phyloP scores from a whole-genome alignment of 1,140 invertebrate species.

The Ostrea denselamellosa region DNA sequence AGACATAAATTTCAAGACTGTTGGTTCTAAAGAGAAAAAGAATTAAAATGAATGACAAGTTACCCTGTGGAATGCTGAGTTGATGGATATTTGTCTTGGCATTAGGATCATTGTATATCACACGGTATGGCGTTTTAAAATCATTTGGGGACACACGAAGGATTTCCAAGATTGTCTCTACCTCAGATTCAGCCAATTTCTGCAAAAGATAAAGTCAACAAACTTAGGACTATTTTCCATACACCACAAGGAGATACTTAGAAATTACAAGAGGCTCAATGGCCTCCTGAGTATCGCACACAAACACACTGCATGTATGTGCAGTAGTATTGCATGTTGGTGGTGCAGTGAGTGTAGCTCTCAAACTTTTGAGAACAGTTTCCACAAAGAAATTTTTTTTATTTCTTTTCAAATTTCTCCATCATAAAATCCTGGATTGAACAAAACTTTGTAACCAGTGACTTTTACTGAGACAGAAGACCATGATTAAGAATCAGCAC shows the following conservation, averaged over 20 bases:
- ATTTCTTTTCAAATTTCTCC: too few species aligned
- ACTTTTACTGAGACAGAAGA: too few species aligned
- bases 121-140: slow-evolving; percentile 18
- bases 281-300: too few species aligned
- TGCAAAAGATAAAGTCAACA: not conserved
- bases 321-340: too few species aligned
- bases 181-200: not conserved
- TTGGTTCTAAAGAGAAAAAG: too few species aligned
- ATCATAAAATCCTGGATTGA: not conserved
- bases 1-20: too few species aligned
- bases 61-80: slow-evolving; percentile 6
- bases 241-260: not conserved
- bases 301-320: too few species aligned
- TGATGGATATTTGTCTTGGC: not conserved
- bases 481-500: too few species aligned
- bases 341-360: too few species aligned
- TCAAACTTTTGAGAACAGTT: not conserved
- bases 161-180: not conserved
- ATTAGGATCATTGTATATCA: not conserved
- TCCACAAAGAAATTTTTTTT: not conserved
- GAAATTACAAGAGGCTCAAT: not conserved
- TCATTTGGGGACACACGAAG: not conserved
- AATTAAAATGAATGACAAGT: not conserved
- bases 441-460: too few species aligned
- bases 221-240: not conserved